phyloP scores from a whole-genome alignment of 2,888 invertebrate species.

The Lithophane semibrunnea region DNA sequence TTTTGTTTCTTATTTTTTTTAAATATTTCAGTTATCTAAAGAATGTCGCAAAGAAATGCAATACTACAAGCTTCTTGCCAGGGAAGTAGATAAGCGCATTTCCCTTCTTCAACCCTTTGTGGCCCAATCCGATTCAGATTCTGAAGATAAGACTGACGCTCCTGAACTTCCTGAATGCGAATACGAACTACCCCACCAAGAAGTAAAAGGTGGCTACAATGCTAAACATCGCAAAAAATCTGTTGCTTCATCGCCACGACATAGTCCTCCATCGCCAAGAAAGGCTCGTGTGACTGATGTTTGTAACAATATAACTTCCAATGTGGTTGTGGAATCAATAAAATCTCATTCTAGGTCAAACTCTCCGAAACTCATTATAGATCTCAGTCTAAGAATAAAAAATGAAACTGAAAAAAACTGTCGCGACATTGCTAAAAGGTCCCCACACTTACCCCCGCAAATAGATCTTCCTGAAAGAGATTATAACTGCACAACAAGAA shows the following conservation, averaged over 20 bases:
- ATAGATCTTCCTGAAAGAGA: conserved; percentile 84
- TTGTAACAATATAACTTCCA: conserved; percentile 67
- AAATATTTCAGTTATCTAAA: conserved; percentile 91
- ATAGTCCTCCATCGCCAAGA: conserved; percentile 32
- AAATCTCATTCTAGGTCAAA: conserved; percentile 32
- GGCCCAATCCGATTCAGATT: conserved; percentile 74
- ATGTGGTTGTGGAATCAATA: conserved; percentile 60
- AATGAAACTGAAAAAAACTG: conserved; percentile 73
- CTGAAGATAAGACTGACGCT: conserved; percentile 79
- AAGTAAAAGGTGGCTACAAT: conserved; percentile 62
- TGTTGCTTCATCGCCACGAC: conserved; percentile 41
- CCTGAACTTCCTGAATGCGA: conserved; percentile 81
- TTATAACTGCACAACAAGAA: conserved; percentile 69
- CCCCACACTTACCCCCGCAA: conserved; percentile 55
- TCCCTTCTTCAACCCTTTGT: conserved; percentile 82
- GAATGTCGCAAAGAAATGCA: conserved; percentile 92
- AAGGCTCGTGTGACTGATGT: conserved; percentile 44
- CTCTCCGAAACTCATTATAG: conserved; percentile 78
- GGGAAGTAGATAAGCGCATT: conserved; percentile 91
- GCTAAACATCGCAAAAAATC: conserved; percentile 53
- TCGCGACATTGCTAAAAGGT: conserved; percentile 58
- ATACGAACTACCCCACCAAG: conserved; percentile 69
- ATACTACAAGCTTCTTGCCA: conserved; percentile 92
- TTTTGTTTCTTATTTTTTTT: conserved; percentile 17
- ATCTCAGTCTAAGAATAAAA: conserved; percentile 80